Conservation (phyloP, 2,888 invertebrate genomes). For the Marasmarcha lunaedactyla region DNA sequence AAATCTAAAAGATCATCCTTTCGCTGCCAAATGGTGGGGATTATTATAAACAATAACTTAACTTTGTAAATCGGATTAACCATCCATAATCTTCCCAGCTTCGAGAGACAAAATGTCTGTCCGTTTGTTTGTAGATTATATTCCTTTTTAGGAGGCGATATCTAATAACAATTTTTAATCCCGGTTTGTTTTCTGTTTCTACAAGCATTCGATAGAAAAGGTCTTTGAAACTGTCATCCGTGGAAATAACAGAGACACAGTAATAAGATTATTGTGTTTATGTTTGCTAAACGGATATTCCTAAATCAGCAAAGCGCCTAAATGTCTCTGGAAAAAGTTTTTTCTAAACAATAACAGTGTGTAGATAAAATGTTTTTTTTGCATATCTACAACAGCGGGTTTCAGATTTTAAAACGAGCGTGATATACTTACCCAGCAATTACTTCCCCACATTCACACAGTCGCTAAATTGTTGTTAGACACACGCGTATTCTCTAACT, state of each 20-base stretch:
- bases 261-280: constrained; percentile 28
- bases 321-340: neutral
- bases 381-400: no score
- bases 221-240: neutral
- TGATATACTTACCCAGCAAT: no score
- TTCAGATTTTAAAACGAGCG: no score
- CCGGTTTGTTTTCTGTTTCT: constrained; percentile 30
- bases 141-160: constrained; percentile 6
- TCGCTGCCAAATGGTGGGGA: constrained; percentile 34
- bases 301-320: neutral
- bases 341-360: no score
- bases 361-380: no score
- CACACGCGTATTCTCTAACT: no score
- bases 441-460: no score
- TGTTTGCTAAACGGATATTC: constrained; percentile 2
- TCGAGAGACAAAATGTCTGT: constrained; percentile 27
- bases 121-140: constrained; percentile 25
- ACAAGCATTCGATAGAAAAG: constrained; percentile 10
- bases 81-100: constrained; percentile 32
- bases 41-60: constrained; percentile 43
- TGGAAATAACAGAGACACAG: constrained; percentile 22
- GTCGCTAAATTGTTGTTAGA: no score
- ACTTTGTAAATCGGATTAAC: constrained; percentile 56
- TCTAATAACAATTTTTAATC: constrained; percentile 23
- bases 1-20: constrained; percentile 20